Evolutionary conservation across 2,888 invertebrate genomes (phyloP), one percentile per base, ranked within the genome.

Genomic region (Pachliopta kotzebuea): DNA sequence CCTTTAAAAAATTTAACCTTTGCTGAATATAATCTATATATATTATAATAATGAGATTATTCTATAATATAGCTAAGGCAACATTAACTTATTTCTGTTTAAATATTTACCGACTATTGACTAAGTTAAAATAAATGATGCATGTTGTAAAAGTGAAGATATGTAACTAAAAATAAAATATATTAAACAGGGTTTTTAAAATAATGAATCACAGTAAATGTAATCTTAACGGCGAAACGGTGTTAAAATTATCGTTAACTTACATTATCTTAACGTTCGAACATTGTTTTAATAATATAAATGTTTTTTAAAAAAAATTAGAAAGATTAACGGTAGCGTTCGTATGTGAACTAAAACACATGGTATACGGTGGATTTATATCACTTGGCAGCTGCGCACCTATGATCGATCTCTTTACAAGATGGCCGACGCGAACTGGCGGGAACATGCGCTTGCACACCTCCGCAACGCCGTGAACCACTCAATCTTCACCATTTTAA

Each of bases 361-460:
- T 76, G 75, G 68, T 74, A 74, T 79, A 21, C 60, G 29, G 17
- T 23, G 53, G 21, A 50, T 79, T 76, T 77, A 84, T 88, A 86
- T 86, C 88, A 90, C 89, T 85, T 86, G 84, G 86, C 90, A 86
- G 84, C 86, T 88, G 88, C 85, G 80, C 87, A 88, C 86, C 87
- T 89, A 88, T 90, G 90, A 90, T 91, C 85, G 88, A 89, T 89
- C 76, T 76, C 85, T 81, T 85, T 85, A 79, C 90, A 91, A 91
- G 86, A 91, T 91, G 91, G 91, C 91, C 84, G 88, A 79, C 80
- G 83, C 78, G 74, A 76, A 79, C 84, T 77, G 85, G 89, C 88
- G 87, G 88, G 85, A 84, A 82, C 82, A 80, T 77, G 83, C 82
- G 84, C 85, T 76, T 75, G 80, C 88, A 81, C 88, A 88, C 86